phyloP scores from a whole-genome alignment of 2,113 vertebrate genomes.

The Genyomyrus donnyi region DNA sequence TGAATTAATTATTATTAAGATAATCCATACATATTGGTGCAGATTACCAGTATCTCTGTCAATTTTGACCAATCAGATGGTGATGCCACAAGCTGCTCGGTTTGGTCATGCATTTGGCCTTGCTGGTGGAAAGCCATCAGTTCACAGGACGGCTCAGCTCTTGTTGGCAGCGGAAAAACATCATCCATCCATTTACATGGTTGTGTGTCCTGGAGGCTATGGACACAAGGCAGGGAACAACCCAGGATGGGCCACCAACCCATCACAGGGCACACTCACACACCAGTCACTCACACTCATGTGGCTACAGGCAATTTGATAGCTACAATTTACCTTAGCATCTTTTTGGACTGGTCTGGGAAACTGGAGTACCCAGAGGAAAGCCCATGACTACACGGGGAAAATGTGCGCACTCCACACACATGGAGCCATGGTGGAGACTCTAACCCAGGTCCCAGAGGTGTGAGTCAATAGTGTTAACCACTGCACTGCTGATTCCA shows the following conservation, averaged over 20 bases:
- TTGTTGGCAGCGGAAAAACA: neutral
- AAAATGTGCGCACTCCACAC: neutral
- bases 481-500: neutral
- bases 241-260: neutral
- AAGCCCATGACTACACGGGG: neutral
- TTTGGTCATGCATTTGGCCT: neutral
- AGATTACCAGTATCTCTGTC: neutral
- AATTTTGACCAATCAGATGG: neutral
- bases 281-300: neutral
- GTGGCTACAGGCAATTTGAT: neutral
- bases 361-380: neutral
- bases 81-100: neutral
- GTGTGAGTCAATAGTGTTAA: neutral
- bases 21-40: neutral
- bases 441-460: neutral
- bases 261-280: no score
- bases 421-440: neutral
- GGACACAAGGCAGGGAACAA: neutral
- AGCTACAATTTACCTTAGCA: neutral
- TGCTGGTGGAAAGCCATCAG: neutral
- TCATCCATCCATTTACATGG: neutral
- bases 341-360: neutral
- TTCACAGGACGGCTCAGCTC: neutral
- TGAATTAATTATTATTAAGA: neutral
- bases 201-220: neutral